Evolutionary conservation across 2,113 vertebrate species (phyloP).

Genomic region (Fulica atra): DNA sequence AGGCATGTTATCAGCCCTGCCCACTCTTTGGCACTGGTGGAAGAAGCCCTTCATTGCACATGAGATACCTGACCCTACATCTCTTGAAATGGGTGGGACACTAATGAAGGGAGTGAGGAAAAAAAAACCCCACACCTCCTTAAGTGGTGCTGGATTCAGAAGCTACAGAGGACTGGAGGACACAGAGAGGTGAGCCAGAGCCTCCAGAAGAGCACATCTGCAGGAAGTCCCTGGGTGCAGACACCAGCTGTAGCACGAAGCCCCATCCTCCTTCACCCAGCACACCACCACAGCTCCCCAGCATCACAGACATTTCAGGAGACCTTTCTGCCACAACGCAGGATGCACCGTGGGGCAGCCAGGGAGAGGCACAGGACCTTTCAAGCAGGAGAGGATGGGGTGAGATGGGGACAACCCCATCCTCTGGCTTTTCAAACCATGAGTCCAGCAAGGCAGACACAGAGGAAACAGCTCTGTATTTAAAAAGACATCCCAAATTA

Average conservation of each 20-base stretch:
- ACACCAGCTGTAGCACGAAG: background rate
- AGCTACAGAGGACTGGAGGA: background rate
- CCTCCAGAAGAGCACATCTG: background rate
- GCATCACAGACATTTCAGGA: background rate
- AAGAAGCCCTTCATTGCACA: background rate
- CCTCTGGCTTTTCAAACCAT: background rate
- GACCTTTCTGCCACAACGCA: background rate
- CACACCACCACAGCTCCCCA: background rate
- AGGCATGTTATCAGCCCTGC: background rate
- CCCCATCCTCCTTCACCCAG: background rate
- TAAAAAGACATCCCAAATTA: background rate
- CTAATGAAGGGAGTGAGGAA: background rate
- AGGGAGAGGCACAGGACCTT: background rate
- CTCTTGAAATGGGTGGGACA: background rate
- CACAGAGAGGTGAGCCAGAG: background rate
- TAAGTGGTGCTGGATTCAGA: background rate
- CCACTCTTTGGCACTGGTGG: background rate
- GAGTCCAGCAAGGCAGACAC: background rate
- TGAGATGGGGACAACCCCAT: background rate
- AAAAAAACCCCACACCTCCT: background rate
- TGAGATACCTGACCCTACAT: background rate
- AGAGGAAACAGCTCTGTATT: background rate
- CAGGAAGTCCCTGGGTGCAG: background rate
- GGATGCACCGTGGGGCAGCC: no score
- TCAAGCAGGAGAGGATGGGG: background rate